phyloP scores from a whole-genome alignment of 2,888 invertebrate genomes.

The Drosophila paracracens region DNA sequence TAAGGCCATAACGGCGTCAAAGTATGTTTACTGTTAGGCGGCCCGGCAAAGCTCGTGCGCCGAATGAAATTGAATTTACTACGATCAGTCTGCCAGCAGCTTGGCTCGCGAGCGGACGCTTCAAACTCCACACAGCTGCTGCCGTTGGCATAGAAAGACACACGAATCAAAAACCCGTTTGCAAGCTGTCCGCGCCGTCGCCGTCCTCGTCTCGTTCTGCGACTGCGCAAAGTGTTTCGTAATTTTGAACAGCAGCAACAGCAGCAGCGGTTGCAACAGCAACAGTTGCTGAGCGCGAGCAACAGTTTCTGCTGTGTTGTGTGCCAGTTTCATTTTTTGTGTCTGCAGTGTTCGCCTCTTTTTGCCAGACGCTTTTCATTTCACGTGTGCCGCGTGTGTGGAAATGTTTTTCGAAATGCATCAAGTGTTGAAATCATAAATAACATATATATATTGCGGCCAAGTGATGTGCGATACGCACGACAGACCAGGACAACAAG shows the following conservation, averaged over 20 bases:
- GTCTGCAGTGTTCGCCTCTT: slow-evolving; percentile 61
- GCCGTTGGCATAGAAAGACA: slow-evolving; percentile 6
- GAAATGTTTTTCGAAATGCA: slow-evolving; percentile 56
- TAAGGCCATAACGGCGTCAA: slow-evolving; percentile 61
- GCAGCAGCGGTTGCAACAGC: slow-evolving; percentile 28
- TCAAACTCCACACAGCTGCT: slow-evolving; percentile 17
- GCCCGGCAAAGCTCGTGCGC: slow-evolving; percentile 59
- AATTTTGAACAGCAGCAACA: slow-evolving; percentile 50
- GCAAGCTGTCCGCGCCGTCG: slow-evolving; percentile 22
- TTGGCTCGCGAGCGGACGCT: slow-evolving; percentile 81
- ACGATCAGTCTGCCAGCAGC: slow-evolving; percentile 82
- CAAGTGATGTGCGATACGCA: slow-evolving; percentile 70
- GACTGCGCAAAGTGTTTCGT: slow-evolving; percentile 77
- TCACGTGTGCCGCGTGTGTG: slow-evolving; percentile 48
- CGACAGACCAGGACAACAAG: slow-evolving; percentile 32
- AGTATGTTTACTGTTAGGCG: slow-evolving; percentile 70
- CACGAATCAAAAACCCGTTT: slow-evolving; percentile 7
- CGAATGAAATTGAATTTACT: slow-evolving; percentile 72
- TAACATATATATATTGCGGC: slow-evolving; percentile 52
- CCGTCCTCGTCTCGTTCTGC: slow-evolving; percentile 25
- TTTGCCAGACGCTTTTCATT: slow-evolving; percentile 60
- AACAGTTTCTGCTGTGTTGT: slow-evolving; percentile 41
- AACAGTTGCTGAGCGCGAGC: slow-evolving; percentile 31
- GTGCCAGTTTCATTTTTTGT: slow-evolving; percentile 72
- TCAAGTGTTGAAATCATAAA: slow-evolving; percentile 53